Base-by-base conservation (phyloP, 2,797 vertebrate species). In the Nannoperca obscura region DNA sequence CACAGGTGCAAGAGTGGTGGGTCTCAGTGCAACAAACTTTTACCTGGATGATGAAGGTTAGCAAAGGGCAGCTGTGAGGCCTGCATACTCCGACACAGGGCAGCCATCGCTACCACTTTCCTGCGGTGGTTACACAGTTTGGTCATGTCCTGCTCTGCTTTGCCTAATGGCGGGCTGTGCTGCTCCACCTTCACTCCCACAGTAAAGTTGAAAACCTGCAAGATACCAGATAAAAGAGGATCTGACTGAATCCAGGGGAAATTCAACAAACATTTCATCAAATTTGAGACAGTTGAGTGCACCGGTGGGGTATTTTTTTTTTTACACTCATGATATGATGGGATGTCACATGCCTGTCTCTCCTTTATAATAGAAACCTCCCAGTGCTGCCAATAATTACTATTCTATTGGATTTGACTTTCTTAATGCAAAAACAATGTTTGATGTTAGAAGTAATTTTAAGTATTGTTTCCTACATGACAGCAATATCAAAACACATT, bases 61-160 rank as follows among this genome's bases (percentile, higher is more conserved):
- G 91, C 74, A 72, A 94, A 94, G 65, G 94, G 93, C 76, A 95
- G 93, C 62, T 95, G 95, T 62, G 93, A 91, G 53, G 91, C 95
- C 93, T 98, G 97, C 95, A 97, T 96, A 92, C 97, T 97, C 70
- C 94, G 94, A 89, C 96, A 97, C 36, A 97, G 91, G 5, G 96
- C 96, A 64, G 97, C 96, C 96, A 98, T 97, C 11, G 97, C 96
- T 66, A 97, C 96, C 66, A 97, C 96, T 97, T 99, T 99, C 97
- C 96, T 93, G 59, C 96, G 94, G 93, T 98, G 97, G 93, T 97
- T 98, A 89, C 97, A 99, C 80, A 98, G 96, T 95, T 98, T 98
- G 95, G 97, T 98, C 97, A 98, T 97, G 88, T 99, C 97, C 94
- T 97, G 96, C 89, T 97, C 96, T 47, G 96, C 93, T 91, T 96